Base-by-base conservation (phyloP, 2,113 vertebrate species). In the Ophiodon elongatus region DNA sequence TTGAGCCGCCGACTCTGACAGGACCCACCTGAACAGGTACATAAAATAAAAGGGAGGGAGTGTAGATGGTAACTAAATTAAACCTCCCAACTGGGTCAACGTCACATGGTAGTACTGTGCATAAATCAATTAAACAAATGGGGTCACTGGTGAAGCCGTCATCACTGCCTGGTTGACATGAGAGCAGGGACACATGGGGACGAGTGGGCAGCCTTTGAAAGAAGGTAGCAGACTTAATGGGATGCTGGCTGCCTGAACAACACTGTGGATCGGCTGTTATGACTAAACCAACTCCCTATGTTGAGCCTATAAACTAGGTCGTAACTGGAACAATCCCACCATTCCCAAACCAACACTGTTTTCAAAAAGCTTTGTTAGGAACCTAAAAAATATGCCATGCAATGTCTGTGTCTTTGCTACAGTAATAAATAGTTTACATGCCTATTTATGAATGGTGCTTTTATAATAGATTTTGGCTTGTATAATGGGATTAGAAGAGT, bases 1-100 rank as follows among this genome's bases (percentile, higher is more conserved):
- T 39, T 81, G 82, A 69, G 54, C 81, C 11, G 68, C 72, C 54
- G 88, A 91, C 82, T 63, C 27, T 63, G 91, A 85, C 63, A 43
- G 75, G 85, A 86, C 33, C 43, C 82, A 82, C 80, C 54, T 82
- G 80, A 82, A 37, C 84, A 92, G 90, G 90, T 91, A 91, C 54
- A 27, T 21, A 77, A 59, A 45, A 8, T 54, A 66, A 33, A 27
- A 27, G 23, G 31, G 37, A 31, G 29, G n/a, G 35, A 37, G 7
- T 0, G 52, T 23, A 10, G 21, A n/a, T n/a, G 63, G 8, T 9
- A n/a, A 35, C n/a, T 45, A 21, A 59, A 72, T 78, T 77, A 45
- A 41, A 2, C 19, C 31, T 10, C 4, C 21, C 3, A 25, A 47
- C 82, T 54, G 62, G 41, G 11, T 27, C 11, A 54, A 35, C 9